A percentile compares a stretch with the other conserved stretches of the same genome.
phyloP scores from a whole-genome alignment of 2,888 invertebrate species.

The Ashinkailepas kermadecensis region DNA sequence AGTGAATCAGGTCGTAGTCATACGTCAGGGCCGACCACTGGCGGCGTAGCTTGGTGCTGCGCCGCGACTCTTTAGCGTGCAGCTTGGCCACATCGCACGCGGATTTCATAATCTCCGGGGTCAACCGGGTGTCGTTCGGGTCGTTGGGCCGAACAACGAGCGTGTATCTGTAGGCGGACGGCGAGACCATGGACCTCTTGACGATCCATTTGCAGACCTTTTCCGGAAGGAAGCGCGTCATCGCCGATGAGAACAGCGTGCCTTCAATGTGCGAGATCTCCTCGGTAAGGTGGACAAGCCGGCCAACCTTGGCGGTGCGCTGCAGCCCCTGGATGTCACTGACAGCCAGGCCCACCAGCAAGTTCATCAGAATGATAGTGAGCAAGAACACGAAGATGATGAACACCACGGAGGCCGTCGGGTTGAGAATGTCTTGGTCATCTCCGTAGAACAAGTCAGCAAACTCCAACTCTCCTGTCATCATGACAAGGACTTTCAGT shows the following conservation, averaged over 20 bases:
- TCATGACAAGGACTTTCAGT: conserved; percentile 76
- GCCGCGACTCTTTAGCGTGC: neutral
- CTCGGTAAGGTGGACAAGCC: conserved; percentile 71
- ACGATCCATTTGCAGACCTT: conserved; percentile 21
- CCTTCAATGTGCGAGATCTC: conserved; percentile 73
- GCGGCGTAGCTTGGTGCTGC: neutral
- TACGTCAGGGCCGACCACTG: neutral
- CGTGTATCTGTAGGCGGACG: neutral
- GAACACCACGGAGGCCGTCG: conserved; percentile 68
- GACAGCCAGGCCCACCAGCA: conserved; percentile 75
- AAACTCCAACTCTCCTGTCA: conserved; percentile 68
- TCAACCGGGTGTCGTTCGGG: neutral
- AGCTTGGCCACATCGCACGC: neutral
- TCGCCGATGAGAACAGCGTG: conserved; percentile 60
- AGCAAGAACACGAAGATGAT: conserved; percentile 67
- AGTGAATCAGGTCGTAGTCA: neutral
- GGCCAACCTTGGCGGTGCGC: conserved; percentile 58
- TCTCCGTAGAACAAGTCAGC: conserved; percentile 67
- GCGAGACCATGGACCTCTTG: neutral
- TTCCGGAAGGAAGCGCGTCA: conserved; percentile 36
- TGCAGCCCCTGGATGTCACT: conserved; percentile 54
- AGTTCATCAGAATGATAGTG: conserved; percentile 71
- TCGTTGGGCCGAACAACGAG: neutral
- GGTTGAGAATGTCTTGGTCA: conserved; percentile 50
- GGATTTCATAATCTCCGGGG: conserved; percentile 7